Conservation (phyloP, 2,888 invertebrate genomes). For the Prosapia bicincta region DNA sequence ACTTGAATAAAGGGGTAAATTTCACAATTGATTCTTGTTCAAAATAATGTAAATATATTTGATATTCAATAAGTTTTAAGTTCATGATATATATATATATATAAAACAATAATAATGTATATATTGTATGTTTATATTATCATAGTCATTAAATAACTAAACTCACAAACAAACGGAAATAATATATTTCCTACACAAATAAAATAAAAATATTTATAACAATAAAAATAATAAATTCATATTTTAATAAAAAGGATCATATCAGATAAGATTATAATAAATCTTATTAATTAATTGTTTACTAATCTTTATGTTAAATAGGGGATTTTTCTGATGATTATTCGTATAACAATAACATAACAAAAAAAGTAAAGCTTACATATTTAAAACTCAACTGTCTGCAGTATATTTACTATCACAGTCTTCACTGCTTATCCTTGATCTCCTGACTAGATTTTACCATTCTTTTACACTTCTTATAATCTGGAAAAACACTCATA, state of each 20-base stretch:
- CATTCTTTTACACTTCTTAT: not conserved
- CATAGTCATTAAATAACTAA: not conserved
- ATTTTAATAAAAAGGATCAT: not conserved
- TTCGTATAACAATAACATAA: not conserved
- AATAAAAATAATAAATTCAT: not conserved
- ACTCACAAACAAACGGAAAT: not conserved
- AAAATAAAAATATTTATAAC: not conserved
- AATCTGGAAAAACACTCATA: no score
- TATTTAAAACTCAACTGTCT: not conserved
- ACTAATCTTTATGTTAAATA: not conserved
- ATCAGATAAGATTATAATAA: not conserved
- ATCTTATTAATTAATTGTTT: not conserved
- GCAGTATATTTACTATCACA: not conserved
- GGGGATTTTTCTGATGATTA: not conserved
- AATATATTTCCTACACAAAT: not conserved
- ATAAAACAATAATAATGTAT: no score
- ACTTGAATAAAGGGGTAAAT: no score
- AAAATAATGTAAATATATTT: no score
- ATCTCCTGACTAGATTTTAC: not conserved
- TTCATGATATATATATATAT: no score
- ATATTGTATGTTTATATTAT: no score
- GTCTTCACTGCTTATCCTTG: not conserved
- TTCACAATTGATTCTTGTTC: no score
- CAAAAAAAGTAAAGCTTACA: not conserved
- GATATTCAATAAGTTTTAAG: no score